phyloP scores from a whole-genome alignment of 1,140 invertebrate genomes.

The Hylaeus volcanicus region DNA sequence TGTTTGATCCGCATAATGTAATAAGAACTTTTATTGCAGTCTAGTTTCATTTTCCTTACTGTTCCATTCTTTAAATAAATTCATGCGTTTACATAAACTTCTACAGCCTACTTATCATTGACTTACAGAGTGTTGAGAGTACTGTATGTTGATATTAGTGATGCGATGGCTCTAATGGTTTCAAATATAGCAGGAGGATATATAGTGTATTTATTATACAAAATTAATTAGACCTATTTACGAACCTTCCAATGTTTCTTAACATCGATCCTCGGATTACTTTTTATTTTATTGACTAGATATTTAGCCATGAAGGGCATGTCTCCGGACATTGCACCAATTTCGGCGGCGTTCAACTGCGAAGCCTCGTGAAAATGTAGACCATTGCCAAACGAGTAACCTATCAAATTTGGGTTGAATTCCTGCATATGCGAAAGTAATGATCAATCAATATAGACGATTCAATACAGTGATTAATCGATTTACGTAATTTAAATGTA shows the following conservation, averaged over 20 bases:
- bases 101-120: too few species aligned
- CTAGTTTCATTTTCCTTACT: too few species aligned
- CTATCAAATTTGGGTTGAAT: slow-evolving; percentile 84
- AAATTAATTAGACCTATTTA: neutral
- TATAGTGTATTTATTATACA: too few species aligned
- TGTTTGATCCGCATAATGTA: too few species aligned
- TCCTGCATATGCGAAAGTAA: slow-evolving; percentile 72
- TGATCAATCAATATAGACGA: too few species aligned
- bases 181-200: too few species aligned
- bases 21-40: too few species aligned
- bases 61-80: too few species aligned
- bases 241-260: slow-evolving; percentile 86
- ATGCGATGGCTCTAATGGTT: too few species aligned
- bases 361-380: slow-evolving; percentile 78
- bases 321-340: slow-evolving; percentile 82
- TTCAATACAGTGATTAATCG: neutral
- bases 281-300: slow-evolving; percentile 83
- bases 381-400: slow-evolving; percentile 81
- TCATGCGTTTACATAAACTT: neutral
- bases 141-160: too few species aligned
- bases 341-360: slow-evolving; percentile 84
- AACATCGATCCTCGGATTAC: slow-evolving; percentile 82
- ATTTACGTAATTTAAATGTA: too few species aligned
- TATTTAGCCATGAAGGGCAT: slow-evolving; percentile 84
- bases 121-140: too few species aligned